Evolutionary conservation across 2,888 invertebrate genomes (phyloP).

Genomic region (Philonicus albiceps): DNA sequence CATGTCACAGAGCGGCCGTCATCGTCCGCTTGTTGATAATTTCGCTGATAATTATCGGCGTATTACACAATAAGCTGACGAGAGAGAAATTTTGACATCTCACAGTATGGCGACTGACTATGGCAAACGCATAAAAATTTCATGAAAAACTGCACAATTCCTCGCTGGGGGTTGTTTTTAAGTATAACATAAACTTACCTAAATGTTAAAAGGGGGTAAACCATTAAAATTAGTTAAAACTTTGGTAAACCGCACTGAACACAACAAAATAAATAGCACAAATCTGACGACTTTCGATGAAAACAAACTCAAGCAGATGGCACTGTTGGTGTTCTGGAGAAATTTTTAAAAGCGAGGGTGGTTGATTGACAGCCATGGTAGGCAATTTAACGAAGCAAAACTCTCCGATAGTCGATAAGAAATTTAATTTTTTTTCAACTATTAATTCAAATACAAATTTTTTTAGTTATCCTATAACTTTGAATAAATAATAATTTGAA

Average conservation of each 20-base stretch:
- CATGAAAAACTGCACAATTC: background rate
- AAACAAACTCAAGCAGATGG: slow-evolving; percentile 23
- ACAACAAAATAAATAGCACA: slow-evolving; percentile 26
- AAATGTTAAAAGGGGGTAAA: background rate
- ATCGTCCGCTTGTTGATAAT: background rate
- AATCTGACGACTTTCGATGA: background rate
- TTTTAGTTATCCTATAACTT: background rate
- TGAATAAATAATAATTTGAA: background rate
- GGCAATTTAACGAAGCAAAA: background rate
- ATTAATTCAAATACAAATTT: background rate
- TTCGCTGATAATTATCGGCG: background rate
- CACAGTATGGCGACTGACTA: background rate
- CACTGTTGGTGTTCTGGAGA: slow-evolving; percentile 1
- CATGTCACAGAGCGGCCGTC: background rate
- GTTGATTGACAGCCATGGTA: background rate
- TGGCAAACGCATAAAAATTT: background rate
- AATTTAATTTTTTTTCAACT: background rate
- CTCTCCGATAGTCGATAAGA: background rate
- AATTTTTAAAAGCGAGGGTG: background rate
- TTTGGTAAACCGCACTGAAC: background rate
- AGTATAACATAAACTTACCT: background rate
- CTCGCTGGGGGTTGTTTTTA: background rate
- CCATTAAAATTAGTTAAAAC: background rate
- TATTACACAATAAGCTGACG: background rate
- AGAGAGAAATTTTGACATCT: background rate